Evolutionary conservation across 2,888 invertebrate genomes (phyloP).

Genomic region (Mamestra brassicae): DNA sequence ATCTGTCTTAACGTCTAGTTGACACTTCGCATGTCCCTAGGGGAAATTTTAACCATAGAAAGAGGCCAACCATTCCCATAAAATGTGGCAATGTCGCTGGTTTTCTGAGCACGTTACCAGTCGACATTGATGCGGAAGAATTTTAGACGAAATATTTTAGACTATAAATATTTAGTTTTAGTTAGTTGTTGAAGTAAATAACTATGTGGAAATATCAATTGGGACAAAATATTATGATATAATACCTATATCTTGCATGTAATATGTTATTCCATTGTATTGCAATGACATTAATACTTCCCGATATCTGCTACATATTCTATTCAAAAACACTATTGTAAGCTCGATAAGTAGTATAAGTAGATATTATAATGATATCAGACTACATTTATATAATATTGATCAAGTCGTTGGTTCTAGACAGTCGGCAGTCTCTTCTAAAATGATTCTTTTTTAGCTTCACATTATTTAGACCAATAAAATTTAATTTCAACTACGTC

Average conservation of each 20-base stretch:
- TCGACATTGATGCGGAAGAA: too few species aligned
- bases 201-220: too few species aligned
- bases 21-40: too few species aligned
- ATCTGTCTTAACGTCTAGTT: too few species aligned
- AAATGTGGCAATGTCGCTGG: too few species aligned
- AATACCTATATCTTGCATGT: too few species aligned
- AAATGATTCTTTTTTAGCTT: neutral
- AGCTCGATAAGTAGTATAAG: neutral
- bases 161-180: too few species aligned
- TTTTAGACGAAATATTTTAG: too few species aligned
- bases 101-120: too few species aligned
- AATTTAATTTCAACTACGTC: neutral
- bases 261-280: neutral
- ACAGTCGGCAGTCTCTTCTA: neutral
- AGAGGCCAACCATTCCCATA: too few species aligned
- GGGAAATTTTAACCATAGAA: too few species aligned
- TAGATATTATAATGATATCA: neutral
- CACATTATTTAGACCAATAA: neutral
- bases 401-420: neutral
- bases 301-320: conserved; percentile 1
- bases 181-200: too few species aligned
- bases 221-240: neutral
- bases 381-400: neutral
- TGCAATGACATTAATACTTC: conserved; percentile 9
- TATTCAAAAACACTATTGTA: neutral